Conservation (phyloP, 1,140 invertebrate species). For the Acromyrmex charruanus region DNA sequence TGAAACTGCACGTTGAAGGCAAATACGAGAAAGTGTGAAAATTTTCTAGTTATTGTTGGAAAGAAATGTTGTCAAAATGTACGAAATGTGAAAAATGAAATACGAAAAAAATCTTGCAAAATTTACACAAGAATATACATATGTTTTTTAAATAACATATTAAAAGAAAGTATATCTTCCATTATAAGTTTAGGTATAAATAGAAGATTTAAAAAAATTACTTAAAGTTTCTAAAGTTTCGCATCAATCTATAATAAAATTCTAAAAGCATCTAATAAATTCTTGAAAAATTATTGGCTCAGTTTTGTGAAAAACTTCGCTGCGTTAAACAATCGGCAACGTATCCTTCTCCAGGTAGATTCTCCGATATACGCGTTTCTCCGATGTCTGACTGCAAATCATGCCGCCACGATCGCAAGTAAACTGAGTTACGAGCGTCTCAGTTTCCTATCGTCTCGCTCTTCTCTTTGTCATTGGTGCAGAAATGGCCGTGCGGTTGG, state of each 20-base stretch:
- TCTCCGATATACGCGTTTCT: slow-evolving; percentile 56
- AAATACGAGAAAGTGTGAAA: not conserved
- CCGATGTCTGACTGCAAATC: slow-evolving; percentile 65
- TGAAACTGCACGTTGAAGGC: slow-evolving; percentile 10
- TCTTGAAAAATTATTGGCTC: not conserved
- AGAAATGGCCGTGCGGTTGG: slow-evolving; percentile 63
- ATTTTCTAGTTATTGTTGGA: not conserved
- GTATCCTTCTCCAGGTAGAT: slow-evolving; percentile 5
- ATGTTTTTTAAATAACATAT: not conserved
- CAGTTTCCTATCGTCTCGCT: slow-evolving; percentile 56
- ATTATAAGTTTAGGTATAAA: not conserved
- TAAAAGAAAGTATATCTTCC: not conserved
- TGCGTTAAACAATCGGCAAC: slow-evolving; percentile 17
- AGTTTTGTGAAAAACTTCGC: not conserved
- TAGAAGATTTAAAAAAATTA: not conserved
- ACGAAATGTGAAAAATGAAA: slow-evolving; percentile 5
- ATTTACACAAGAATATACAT: not conserved
- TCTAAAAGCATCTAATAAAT: not conserved
- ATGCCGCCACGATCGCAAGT: slow-evolving; percentile 65
- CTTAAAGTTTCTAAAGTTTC: not conserved
- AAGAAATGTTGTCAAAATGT: not conserved
- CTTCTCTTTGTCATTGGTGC: slow-evolving; percentile 69
- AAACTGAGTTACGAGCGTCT: slow-evolving; percentile 73
- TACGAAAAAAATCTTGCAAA: not conserved
- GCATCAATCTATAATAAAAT: not conserved